Percentiles rank a stretch among this genome's conserved stretches.
phyloP scores from a whole-genome alignment of 2,888 invertebrate genomes.

The Torymus auratus region DNA sequence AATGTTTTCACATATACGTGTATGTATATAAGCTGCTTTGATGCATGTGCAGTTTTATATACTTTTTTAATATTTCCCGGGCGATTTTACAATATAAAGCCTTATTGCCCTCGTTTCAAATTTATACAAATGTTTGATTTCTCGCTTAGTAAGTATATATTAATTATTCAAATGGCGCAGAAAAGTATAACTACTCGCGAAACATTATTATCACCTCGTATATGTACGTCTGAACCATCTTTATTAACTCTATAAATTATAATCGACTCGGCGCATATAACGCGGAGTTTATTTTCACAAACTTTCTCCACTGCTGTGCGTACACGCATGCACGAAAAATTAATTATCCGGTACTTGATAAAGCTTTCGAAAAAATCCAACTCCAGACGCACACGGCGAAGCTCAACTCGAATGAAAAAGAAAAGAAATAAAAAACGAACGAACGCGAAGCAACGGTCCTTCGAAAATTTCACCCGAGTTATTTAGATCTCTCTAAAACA shows the following conservation, averaged over 20 bases:
- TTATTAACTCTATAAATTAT: slow-evolving; percentile 24
- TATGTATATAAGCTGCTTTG: no score
- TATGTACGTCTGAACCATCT: neutral
- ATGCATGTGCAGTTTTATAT: no score
- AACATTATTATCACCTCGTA: no score
- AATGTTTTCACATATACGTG: no score
- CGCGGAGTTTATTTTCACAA: slow-evolving; percentile 19
- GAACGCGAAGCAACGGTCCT: no score
- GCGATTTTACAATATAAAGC: no score
- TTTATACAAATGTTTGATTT: no score
- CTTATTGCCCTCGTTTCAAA: no score
- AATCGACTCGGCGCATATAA: neutral
- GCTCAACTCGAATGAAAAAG: neutral
- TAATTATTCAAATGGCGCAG: no score
- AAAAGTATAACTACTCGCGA: neutral
- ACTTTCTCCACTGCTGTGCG: slow-evolving; percentile 18
- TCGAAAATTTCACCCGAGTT: neutral
- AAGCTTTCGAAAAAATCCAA: neutral
- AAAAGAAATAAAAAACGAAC: neutral
- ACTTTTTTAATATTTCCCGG: no score
- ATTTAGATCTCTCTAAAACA: slow-evolving; percentile 29
- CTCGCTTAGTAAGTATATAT: no score
- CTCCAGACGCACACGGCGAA: neutral
- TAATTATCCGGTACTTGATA: slow-evolving; percentile 38
- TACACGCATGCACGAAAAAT: neutral